A percentile compares a stretch with the other conserved stretches of the same genome.
Conservation (phyloP, 2,113 vertebrate genomes). For the Tragelaphus imberbis region DNA sequence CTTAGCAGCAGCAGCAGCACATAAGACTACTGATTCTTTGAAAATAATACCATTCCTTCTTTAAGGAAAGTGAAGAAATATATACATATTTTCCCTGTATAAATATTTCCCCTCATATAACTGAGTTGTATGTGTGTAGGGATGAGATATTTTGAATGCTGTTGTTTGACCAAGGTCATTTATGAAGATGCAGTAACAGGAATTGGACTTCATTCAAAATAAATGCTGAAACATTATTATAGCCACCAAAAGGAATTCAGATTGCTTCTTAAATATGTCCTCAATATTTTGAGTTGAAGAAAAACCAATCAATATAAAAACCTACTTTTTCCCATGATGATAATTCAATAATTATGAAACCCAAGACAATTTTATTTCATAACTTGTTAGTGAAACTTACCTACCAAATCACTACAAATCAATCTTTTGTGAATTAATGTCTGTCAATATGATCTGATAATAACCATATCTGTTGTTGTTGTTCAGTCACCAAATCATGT, state of each 20-base stretch:
- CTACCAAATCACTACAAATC: not conserved
- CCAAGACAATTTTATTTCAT: not conserved
- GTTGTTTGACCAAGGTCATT: slow-evolving; percentile 2
- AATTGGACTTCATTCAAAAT: not conserved
- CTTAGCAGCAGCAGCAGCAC: too few relatives aligned
- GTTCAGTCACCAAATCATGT: not conserved
- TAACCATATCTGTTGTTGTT: not conserved
- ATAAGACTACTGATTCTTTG: not conserved
- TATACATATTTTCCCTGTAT: not conserved
- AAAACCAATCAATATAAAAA: not conserved
- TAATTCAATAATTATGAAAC: not conserved
- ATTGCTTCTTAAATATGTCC: not conserved
- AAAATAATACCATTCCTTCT: not conserved
- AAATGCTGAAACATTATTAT: not conserved
- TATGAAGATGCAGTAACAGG: not conserved
- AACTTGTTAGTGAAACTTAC: not conserved
- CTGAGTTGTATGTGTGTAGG: not conserved
- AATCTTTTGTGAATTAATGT: not conserved
- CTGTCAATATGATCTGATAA: not conserved
- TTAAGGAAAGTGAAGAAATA: not conserved
- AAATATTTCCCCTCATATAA: not conserved
- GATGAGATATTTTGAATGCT: not conserved
- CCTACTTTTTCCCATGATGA: not conserved
- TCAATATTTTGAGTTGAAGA: not conserved
- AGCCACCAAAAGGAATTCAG: not conserved